Base-by-base conservation (phyloP, 2,888 invertebrate species). In the Liposcelis brunnea region DNA sequence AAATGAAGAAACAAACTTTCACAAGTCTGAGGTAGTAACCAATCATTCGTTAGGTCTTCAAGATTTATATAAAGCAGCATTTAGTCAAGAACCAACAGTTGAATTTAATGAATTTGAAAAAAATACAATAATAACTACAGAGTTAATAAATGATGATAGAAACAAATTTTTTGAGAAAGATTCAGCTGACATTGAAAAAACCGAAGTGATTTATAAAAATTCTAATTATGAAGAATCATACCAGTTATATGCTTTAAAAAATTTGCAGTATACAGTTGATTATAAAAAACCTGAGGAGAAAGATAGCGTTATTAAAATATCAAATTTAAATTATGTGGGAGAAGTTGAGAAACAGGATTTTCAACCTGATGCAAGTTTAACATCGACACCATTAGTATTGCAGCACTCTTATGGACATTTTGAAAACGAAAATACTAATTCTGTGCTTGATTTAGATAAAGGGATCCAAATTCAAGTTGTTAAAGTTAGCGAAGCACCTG, bases 11-110 rank as follows among this genome's bases (percentile, higher is more conserved):
- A 8, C 26, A 8, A 26, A 26, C 8, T 26, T 6, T 26, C 26
- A 26, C 4, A 26, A 26, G 26, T 26, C 26, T 26, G 26, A 26
- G 8, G 8, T 26, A 26, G 26, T 26, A 6, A 6, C 26, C 4
- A 35, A 35, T 16, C 40, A 40, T 40, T 40, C 40, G 3, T 19
- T 40, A 11, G 40, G 40, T 18, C 19, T 40, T 6, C 40, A 40
- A 21, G 40, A 40, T 18, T 11, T 40, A 3, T 40, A 40, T 19
- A 40, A 40, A 19, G 40, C 40, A 40, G 40, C 40, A 5, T 40
- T 40, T 19, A 40, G 40, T 19, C 40, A 40, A 19, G 40, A 40
- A 40, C 19, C 12, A 12, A 19, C 19, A 5, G 19, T 19, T n/a
- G 21, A 40, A 18, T 26, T 26, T 26, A 26, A 26, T 26, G 26